phyloP scores from a whole-genome alignment of 2,113 vertebrate genomes.

The Limnothrissa miodon region DNA sequence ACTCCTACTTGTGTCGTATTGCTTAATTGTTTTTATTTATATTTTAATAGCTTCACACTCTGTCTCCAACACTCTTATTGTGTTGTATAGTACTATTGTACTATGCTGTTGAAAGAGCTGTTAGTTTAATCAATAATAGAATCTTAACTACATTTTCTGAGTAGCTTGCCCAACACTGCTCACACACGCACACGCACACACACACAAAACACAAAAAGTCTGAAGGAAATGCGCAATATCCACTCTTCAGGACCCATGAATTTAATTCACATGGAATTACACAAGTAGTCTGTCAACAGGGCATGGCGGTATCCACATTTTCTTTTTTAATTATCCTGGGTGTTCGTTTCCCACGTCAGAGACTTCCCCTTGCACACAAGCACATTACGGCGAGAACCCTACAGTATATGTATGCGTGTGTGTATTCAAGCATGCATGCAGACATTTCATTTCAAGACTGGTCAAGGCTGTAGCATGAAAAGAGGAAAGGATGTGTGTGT shows the following conservation, averaged over 20 bases:
- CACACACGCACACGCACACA: slow-evolving; percentile 1
- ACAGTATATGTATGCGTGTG: not conserved
- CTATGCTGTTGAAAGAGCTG: too few relatives aligned
- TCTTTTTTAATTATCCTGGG: slow-evolving; percentile 1
- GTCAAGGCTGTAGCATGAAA: not conserved
- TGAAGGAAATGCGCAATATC: not conserved
- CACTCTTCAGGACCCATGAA: not conserved
- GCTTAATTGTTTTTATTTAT: too few relatives aligned
- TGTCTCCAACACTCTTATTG: too few relatives aligned
- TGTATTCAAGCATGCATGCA: not conserved
- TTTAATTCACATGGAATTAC: slow-evolving; percentile 1
- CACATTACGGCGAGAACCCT: not conserved
- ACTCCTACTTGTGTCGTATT: too few relatives aligned
- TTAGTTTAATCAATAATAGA: too few relatives aligned
- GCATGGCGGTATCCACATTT: not conserved
- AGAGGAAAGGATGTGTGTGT: slow-evolving; percentile 3
- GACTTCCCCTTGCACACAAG: not conserved
- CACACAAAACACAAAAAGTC: not conserved
- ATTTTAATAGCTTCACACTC: too few relatives aligned
- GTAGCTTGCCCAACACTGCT: too few relatives aligned
- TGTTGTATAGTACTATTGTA: too few relatives aligned
- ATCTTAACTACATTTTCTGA: too few relatives aligned
- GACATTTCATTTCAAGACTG: not conserved
- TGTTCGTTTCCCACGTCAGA: not conserved
- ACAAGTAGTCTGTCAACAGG: not conserved